A percentile compares a stretch with the other conserved stretches of the same genome.
phyloP scores from a whole-genome alignment of 2,888 invertebrate species.

The Melipona bicolor region DNA sequence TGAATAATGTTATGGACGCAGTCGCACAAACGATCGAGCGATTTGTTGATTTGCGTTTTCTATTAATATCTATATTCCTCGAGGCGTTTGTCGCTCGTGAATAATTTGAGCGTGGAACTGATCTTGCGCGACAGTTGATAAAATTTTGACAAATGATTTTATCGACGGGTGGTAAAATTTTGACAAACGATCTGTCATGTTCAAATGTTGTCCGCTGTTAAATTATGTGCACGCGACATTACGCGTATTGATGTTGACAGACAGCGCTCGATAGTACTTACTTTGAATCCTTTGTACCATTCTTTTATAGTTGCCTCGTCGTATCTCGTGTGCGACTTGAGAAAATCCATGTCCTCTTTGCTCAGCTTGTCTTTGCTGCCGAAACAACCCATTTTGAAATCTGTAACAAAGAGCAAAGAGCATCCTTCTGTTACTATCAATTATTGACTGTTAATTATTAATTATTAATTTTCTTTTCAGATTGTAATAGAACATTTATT shows the following conservation, averaged over 20 bases:
- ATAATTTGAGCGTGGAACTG: background rate
- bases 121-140: background rate
- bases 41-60: background rate
- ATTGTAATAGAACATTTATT: background rate
- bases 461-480: background rate
- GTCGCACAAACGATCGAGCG: background rate
- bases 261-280: conserved; percentile 84
- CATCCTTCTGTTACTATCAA: background rate
- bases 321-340: conserved; percentile 98
- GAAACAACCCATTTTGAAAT: conserved; percentile 93
- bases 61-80: background rate
- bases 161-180: too few relatives aligned
- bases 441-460: too few relatives aligned
- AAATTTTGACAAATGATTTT: background rate
- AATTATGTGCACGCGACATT: too few relatives aligned
- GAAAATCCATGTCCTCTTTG: conserved; percentile 99
- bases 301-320: conserved; percentile 99
- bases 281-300: conserved; percentile 99
- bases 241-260: background rate
- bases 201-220: too few relatives aligned
- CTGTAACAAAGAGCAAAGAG: conserved; percentile 61
- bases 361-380: conserved; percentile 98
- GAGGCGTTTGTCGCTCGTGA: background rate
- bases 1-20: background rate
- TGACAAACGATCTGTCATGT: too few relatives aligned